Base-by-base conservation (phyloP, 2,113 vertebrate species). In the Aldabrachelys gigantea region DNA sequence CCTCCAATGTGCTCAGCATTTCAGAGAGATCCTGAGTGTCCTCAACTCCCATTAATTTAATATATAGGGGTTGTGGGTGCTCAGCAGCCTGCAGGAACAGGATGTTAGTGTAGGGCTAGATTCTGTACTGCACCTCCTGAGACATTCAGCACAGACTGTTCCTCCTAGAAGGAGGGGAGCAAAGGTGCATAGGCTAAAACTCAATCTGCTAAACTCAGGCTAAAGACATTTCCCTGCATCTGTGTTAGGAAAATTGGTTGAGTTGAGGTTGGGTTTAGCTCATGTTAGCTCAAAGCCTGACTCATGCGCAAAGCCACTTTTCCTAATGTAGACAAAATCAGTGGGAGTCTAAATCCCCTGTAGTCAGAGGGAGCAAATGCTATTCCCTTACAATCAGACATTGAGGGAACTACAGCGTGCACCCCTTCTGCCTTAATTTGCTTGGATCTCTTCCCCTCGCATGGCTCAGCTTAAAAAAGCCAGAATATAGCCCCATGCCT, bases 301-400 rank as follows among this genome's bases (percentile, higher is more conserved):
- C 31, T 35, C 27, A 27, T 59, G 10, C 1, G 1, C 44, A 1
- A 29, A 4, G 4, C 3, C 3, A 0, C 9, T 59, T 44, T 14
- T 31, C 8, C 35, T 69, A 3, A 24, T 4, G 24, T 4, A 91
- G 59, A 8, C 6, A 24, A 44, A 52, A 84, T 38, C 47, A 31
- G 80, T 35, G 85, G 80, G 9, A 29, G 22, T 65, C 72, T 53
- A 14, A 84, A 80, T 11, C 9, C 35, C 44, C 22, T 6, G 22
- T 35, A n/a, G 10, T 19, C 65, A 19, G 65, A n/a, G 35, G 35
- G 2, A 54, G 82, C 12, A 19, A 9, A 2, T 17, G 53, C 59
- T 35, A 35, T 80, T 90, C 29, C n/a, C 11, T 80, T 85, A 17
- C 13, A 17, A 17, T 24, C 0, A 0, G 27, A 13, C 21, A 49